These are phyloP conservation scores for Lycophotia porphyrea DNA, from an alignment of 2,888 invertebrate genomes.

Conservation along the genomic window DNA sequence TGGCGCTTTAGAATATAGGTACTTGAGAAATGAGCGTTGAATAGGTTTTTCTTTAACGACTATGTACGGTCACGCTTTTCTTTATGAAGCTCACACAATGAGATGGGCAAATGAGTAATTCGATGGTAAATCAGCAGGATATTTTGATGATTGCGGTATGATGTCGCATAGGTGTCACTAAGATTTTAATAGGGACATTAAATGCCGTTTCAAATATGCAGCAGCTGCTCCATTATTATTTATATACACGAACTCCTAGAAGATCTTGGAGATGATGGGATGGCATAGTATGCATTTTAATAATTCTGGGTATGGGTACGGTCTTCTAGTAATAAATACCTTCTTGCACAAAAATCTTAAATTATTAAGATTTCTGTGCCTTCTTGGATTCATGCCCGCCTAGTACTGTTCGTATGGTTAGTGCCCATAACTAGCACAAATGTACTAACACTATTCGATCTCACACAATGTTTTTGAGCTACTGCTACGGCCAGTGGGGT, in stretches of 20 bases:
- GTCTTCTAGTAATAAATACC: too few relatives aligned
- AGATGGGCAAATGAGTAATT: slow-evolving; percentile 34
- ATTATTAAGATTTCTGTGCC: too few relatives aligned
- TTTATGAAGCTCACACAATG: slow-evolving; percentile 9
- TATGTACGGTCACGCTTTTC: slow-evolving; percentile 32
- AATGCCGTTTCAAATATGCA: background rate
- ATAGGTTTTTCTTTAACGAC: slow-evolving; percentile 20
- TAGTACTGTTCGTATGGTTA: too few relatives aligned
- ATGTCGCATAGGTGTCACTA: background rate
- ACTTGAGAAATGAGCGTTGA: slow-evolving; percentile 14
- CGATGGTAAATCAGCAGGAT: background rate
- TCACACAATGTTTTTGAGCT: too few relatives aligned
- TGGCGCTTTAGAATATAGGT: slow-evolving; percentile 17
- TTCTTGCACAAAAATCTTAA: too few relatives aligned
- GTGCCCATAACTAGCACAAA: too few relatives aligned
- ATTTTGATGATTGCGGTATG: slow-evolving; percentile 14
- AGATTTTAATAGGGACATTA: background rate
- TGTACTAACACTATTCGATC: too few relatives aligned
- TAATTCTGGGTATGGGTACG: too few relatives aligned
- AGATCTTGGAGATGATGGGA: too few relatives aligned
- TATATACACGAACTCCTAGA: background rate
- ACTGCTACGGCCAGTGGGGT: too few relatives aligned
- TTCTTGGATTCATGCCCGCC: too few relatives aligned
- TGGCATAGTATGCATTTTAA: too few relatives aligned
- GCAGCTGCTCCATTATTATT: background rate